phyloP scores from a whole-genome alignment of 2,888 invertebrate species.

The Ormyrus labotus region DNA sequence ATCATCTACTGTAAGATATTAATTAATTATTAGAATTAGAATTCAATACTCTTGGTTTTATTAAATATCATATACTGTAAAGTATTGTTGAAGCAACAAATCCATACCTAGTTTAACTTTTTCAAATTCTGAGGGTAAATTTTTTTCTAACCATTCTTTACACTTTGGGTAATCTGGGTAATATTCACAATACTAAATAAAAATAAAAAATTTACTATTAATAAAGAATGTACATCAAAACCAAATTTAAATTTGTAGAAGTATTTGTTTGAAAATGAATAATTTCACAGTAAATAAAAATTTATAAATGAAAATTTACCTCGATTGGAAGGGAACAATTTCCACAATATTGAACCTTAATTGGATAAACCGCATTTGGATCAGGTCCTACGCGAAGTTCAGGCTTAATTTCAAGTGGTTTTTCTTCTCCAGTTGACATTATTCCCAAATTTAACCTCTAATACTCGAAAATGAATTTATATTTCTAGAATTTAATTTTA shows the following conservation, averaged over 20 bases:
- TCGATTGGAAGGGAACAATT: conserved; percentile 97
- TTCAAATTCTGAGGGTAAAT: conserved; percentile 95
- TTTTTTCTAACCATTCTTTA: conserved; percentile 96
- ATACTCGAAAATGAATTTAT: neutral
- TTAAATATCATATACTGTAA: too few species aligned
- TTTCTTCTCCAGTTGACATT: conserved; percentile 69
- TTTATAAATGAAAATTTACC: conserved; percentile 75
- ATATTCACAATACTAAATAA: conserved; percentile 94
- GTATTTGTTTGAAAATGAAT: conserved; percentile 11
- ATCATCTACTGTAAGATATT: conserved; percentile 41
- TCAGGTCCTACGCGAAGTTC: conserved; percentile 79
- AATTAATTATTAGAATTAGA: neutral
- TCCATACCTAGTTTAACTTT: conserved; percentile 85
- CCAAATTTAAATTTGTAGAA: neutral
- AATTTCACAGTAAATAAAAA: neutral
- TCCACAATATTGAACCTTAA: conserved; percentile 92
- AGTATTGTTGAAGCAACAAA: too few species aligned
- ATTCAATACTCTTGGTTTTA: neutral
- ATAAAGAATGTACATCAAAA: neutral
- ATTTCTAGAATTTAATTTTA: neutral
- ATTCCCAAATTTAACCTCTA: conserved; percentile 48
- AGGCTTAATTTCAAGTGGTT: conserved; percentile 60
- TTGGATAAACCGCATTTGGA: conserved; percentile 87
- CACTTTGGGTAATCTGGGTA: conserved; percentile 98
- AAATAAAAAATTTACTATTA: conserved; percentile 35